Evolutionary conservation across 92 coral and sea anemone genomes (phyloP).

Genomic region (Hydrozoanthus gracilis): DNA sequence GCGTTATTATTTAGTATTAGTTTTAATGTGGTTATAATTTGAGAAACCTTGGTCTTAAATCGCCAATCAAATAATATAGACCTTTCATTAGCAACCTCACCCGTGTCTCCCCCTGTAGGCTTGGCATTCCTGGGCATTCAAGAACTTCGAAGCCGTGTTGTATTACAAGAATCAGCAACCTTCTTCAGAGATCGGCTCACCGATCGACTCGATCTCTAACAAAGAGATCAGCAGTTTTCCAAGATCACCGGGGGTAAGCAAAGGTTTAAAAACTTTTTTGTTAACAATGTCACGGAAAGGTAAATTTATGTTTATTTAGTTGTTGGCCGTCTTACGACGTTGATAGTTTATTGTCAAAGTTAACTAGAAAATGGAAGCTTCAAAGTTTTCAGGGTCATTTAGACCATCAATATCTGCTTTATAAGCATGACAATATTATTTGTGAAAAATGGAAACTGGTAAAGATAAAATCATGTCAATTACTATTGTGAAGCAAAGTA

Average conservation of each 20-base stretch:
- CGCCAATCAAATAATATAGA: too few species aligned
- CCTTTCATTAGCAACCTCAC: not conserved
- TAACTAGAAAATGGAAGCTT: not conserved
- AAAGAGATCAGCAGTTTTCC: constrained; percentile 40
- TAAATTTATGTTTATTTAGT: not conserved
- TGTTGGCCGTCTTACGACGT: not conserved
- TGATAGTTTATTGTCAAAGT: not conserved
- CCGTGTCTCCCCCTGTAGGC: constrained; percentile 56
- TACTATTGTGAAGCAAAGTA: not conserved
- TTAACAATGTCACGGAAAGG: not conserved
- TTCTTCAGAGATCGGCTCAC: constrained; percentile 50
- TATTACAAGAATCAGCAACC: constrained; percentile 91
- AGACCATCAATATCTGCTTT: not conserved
- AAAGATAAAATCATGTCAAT: not conserved
- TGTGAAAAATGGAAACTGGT: not conserved
- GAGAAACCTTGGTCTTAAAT: too few species aligned
- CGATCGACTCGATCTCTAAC: constrained; percentile 28
- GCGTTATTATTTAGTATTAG: too few species aligned
- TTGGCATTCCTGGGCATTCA: constrained; percentile 99
- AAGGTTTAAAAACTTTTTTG: not conserved
- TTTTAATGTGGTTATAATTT: too few species aligned
- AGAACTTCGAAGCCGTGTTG: constrained; percentile 97
- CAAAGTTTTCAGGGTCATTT: not conserved
- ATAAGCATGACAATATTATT: not conserved
- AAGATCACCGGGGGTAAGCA: constrained; percentile 55